Evolutionary conservation across 2,888 invertebrate genomes (phyloP), one percentile per base, ranked within the genome.

Genomic region (Drosophila yooni): DNA sequence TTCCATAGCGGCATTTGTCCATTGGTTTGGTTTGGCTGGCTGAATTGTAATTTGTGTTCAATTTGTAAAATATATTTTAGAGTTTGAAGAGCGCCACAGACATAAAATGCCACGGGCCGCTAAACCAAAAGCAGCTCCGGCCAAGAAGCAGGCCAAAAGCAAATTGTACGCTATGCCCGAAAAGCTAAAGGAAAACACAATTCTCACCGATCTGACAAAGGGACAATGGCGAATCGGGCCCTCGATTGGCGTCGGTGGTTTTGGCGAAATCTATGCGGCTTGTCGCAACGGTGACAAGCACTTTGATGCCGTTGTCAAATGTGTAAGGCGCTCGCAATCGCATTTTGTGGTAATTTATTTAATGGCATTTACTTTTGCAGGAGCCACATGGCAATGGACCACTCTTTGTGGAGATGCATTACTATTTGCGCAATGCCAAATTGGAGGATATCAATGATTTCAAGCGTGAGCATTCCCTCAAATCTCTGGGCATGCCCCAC

Each of bases 331-430:
- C 76, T 15, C 11, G 29, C 33, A 27, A 40, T 8, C 1, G 15
- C 0, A 33, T 18, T 33, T 2, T n/a, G 21, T 10, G 15, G 1
- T 27, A 0, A n/a, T 40, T 33, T n/a, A n/a, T 15, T 5, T 15
- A 21, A 18, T 5, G 4, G 10, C 11, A 27, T 53, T 52, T 15
- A 3, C 11, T 18, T 34, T 69, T 70, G 2, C 82, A 97, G 97
- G 98, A 99, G 94, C 98, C 98, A 13, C 96, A 96, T 92, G 95
- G 94, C 71, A 99, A 98, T 94, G 99, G 99, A 0, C 99, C 99
- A 0, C 93, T 99, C 1, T 99, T 98, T 94, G 97, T 97, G 56
- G 99, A 99, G 94, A 96, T 97, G 94, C 96, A 98, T 94, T 98
- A 98, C 93, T 99, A 97, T 91, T 95, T 96, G 92, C 94, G 96